Evolutionary conservation across 1,140 invertebrate species (phyloP).

Genomic region (Physella acuta): DNA sequence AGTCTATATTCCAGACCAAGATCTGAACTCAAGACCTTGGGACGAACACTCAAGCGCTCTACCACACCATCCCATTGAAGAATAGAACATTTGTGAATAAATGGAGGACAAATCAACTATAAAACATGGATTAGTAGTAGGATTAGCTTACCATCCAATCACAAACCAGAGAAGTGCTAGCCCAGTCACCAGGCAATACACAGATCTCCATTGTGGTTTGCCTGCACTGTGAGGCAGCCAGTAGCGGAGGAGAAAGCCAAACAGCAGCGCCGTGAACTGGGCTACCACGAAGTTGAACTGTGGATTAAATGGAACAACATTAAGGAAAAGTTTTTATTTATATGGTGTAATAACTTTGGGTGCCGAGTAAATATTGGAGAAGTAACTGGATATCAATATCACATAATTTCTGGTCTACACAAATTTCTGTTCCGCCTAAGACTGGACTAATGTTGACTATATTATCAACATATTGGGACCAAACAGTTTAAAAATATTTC

Average conservation of each 20-base stretch:
- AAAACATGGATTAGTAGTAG: too few relatives aligned
- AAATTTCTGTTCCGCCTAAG: too few relatives aligned
- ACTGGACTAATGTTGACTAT: too few relatives aligned
- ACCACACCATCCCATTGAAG: too few relatives aligned
- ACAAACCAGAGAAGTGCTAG: slow-evolving; percentile 1
- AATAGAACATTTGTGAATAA: too few relatives aligned
- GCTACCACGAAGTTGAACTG: slow-evolving; percentile 20
- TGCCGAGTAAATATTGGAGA: neutral
- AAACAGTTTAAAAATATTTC: too few relatives aligned
- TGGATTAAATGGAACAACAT: neutral
- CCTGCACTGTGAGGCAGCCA: neutral
- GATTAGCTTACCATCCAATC: slow-evolving; percentile 21
- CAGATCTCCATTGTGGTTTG: neutral
- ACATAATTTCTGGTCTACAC: too few relatives aligned
- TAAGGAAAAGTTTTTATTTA: neutral
- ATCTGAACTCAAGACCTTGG: too few relatives aligned
- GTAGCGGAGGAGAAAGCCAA: neutral
- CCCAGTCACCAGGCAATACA: slow-evolving; percentile 9
- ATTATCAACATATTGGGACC: too few relatives aligned
- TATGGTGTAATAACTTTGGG: neutral
- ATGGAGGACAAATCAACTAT: too few relatives aligned
- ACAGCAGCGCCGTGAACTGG: slow-evolving; percentile 1
- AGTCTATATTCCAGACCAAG: too few relatives aligned
- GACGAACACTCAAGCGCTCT: too few relatives aligned
- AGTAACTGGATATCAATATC: neutral